Percentiles rank a stretch among this genome's conserved stretches.
Evolutionary conservation across 1,140 invertebrate genomes (phyloP).

Genomic region (Campoletis sonorensis): DNA sequence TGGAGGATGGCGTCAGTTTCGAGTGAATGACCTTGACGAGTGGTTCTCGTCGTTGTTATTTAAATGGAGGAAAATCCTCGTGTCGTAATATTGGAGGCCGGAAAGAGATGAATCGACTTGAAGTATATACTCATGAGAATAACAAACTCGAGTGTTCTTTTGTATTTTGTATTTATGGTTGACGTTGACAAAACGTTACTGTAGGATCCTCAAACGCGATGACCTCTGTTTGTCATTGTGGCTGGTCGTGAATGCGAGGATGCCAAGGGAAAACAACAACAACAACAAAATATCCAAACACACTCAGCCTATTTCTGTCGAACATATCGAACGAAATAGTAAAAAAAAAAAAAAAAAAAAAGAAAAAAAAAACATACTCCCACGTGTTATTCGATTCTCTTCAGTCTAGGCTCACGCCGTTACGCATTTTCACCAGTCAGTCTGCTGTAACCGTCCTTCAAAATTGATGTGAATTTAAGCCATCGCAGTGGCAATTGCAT

Average conservation of each 20-base stretch:
- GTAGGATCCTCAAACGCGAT: not conserved
- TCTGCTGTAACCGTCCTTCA: not conserved
- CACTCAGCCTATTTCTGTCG: not conserved
- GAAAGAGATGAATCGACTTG: not conserved
- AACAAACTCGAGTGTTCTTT: too few relatives aligned
- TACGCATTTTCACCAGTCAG: not conserved
- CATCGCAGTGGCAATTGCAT: not conserved
- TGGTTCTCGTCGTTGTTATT: too few relatives aligned
- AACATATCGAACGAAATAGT: not conserved
- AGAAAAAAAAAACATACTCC: not conserved
- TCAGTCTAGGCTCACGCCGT: not conserved
- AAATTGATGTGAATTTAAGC: slow-evolving; percentile 23
- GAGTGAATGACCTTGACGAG: too few relatives aligned
- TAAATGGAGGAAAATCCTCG: too few relatives aligned
- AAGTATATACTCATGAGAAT: too few relatives aligned
- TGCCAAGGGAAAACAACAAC: not conserved
- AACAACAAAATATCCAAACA: not conserved
- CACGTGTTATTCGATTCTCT: slow-evolving; percentile 5
- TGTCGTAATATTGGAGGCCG: too few relatives aligned
- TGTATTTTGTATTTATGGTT: too few relatives aligned
- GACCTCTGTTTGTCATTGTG: not conserved
- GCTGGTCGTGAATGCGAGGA: not conserved
- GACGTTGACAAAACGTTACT: not conserved
- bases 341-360: not conserved
- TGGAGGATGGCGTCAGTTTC: too few relatives aligned